Evolutionary conservation across 2,888 invertebrate genomes (phyloP), one percentile per base, ranked within the genome.

Genomic region (Boloria euphrosyne): DNA sequence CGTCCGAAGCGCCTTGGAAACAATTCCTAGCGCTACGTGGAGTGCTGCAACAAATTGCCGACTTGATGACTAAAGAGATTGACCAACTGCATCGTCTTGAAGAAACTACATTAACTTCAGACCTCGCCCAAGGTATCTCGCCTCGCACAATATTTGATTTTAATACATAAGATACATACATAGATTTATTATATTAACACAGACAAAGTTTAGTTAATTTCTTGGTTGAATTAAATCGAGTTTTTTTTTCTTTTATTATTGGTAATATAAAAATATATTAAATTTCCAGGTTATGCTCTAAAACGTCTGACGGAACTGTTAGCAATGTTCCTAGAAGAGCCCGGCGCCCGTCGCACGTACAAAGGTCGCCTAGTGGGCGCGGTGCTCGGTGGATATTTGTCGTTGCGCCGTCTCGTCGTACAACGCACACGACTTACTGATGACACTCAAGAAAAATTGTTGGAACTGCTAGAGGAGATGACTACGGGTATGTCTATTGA

Each of bases 351-450:
- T 53, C 96, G 97, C 75, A 96, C 97, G 59, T 98, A 97, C 90
- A 99, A 99, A 88, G 95, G 96, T 0, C 94, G 96, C 52, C 91
- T 98, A 69, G 96, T 99, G 10, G 98, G 96, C 44, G 96, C 97
- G 60, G 97, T 98, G 54, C 93, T 99, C 2, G 98, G 98, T 83
- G 98, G 99, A 0, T 99, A 99, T 88, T 93, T 99, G 69, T 97
- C 98, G 0, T 91, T 99, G 75, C 93, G 97, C 6, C 95, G 98
- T 69, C 93, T 99, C 22, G 97, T 99, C 0, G 97, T 99, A 49
- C 99, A 99, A 87, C 94, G 99, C 67, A 99, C 99, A 0, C 94
- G 98, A 62, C 94, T 98, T 61, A 97, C 99, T 47, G 99, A 99
- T 85, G 98, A 98, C 84, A 98, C 99, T 4, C 98, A 99, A 87